Evolutionary conservation across 23 tunicate genomes (phyloP).

Genomic region (Ciona savignyi): DNA sequence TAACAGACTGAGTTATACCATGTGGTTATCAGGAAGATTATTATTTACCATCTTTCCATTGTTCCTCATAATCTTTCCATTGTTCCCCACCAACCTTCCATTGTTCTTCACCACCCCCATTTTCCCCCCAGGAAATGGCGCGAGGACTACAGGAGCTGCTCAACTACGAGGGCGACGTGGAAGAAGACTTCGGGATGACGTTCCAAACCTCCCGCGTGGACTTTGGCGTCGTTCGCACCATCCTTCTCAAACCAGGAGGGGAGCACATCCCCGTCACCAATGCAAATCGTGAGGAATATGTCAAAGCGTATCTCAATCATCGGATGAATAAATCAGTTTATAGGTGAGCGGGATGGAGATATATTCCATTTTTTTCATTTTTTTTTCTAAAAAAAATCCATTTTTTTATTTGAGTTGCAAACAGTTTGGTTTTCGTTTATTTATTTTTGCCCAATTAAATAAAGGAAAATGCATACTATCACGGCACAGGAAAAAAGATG

Average conservation of each 20-base stretch:
- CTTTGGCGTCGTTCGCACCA: conserved; percentile 34
- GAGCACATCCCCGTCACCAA: conserved; percentile 66
- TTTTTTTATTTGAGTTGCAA: too few relatives aligned
- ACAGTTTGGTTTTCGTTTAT: too few relatives aligned
- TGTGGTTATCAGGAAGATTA: too few relatives aligned
- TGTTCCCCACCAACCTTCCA: not conserved
- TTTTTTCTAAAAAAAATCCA: too few relatives aligned
- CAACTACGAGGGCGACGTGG: conserved; percentile 73
- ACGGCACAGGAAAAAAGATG: too few relatives aligned
- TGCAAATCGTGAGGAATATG: conserved; percentile 56
- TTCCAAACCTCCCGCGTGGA: conserved; percentile 36
- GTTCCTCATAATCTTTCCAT: not conserved
- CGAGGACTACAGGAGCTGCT: conserved; percentile 72
- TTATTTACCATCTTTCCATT: too few relatives aligned
- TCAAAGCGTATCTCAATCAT: conserved; percentile 35
- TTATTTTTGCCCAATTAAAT: too few relatives aligned
- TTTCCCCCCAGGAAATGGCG: conserved; percentile 46
- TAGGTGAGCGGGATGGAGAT: too few relatives aligned
- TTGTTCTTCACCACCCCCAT: not conserved
- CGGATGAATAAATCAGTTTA: conserved; percentile 55
- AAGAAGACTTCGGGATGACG: conserved; percentile 56
- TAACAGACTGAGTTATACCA: too few relatives aligned
- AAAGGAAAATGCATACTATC: too few relatives aligned
- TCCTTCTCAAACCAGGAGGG: conserved; percentile 43
- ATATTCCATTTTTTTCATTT: too few relatives aligned